Percentiles rank a stretch among this genome's conserved stretches.
Conservation (phyloP, 2,888 invertebrate genomes). For the Noctuana brunneofusca region DNA sequence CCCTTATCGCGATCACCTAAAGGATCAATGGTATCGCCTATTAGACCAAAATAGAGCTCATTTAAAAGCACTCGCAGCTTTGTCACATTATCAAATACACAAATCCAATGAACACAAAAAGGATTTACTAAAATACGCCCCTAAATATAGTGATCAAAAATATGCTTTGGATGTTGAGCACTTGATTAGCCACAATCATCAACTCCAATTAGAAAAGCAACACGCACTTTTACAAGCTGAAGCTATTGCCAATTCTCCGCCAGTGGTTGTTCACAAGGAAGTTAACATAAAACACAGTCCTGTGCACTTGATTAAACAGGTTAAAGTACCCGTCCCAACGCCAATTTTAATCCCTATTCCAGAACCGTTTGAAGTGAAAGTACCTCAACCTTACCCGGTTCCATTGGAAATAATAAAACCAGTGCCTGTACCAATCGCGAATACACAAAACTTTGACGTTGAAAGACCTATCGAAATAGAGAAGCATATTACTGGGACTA, state of each 20-base stretch:
- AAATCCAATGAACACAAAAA: constrained; percentile 6
- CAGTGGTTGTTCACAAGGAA: constrained; percentile 49
- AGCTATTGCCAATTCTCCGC: constrained; percentile 50
- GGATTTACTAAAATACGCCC: constrained; percentile 48
- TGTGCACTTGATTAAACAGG: constrained; percentile 45
- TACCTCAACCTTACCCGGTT: constrained; percentile 50
- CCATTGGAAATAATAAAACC: constrained; percentile 50
- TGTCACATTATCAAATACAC: neutral
- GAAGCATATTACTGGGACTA: constrained; percentile 45
- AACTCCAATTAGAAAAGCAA: constrained; percentile 49
- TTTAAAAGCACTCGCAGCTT: constrained; percentile 30
- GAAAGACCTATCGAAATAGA: constrained; percentile 48
- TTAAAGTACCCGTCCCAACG: constrained; percentile 46
- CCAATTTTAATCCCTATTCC: constrained; percentile 55
- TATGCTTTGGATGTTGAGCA: constrained; percentile 55
- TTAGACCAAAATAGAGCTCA: constrained; percentile 40
- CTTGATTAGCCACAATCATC: constrained; percentile 45
- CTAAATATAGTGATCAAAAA: constrained; percentile 56
- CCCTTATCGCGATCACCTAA: constrained; percentile 24
- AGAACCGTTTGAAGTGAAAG: constrained; percentile 46
- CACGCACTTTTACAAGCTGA: constrained; percentile 53
- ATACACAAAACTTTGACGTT: constrained; percentile 47
- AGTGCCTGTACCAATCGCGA: constrained; percentile 46
- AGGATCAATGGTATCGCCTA: constrained; percentile 40
- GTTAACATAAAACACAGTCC: constrained; percentile 48